These are phyloP conservation scores for Bombylius discolor DNA, from an alignment of 2,888 invertebrate genomes.

Conservation along the genomic window DNA sequence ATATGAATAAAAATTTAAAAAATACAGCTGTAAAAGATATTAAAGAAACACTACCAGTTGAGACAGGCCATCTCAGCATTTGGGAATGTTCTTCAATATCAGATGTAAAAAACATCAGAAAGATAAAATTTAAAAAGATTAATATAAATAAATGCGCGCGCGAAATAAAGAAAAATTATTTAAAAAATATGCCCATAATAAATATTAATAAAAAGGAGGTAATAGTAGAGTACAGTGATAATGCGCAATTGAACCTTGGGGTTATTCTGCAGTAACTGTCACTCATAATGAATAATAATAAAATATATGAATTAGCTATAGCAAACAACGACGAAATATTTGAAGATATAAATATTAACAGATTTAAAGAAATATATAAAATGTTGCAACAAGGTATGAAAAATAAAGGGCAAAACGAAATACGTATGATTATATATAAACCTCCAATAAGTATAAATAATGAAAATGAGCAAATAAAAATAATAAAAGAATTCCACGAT, in stretches of 20 bases:
- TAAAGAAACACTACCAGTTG: background rate
- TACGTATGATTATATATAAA: too few relatives aligned
- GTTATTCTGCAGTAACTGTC: background rate
- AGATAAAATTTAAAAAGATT: background rate
- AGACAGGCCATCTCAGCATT: background rate
- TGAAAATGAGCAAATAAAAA: too few relatives aligned
- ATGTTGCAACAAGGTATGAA: too few relatives aligned
- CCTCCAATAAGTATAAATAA: too few relatives aligned
- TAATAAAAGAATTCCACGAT: too few relatives aligned
- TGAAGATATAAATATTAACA: background rate
- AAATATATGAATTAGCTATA: background rate
- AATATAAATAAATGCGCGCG: background rate
- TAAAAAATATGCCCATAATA: too few relatives aligned
- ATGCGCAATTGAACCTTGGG: background rate
- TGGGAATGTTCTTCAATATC: conserved; percentile 1
- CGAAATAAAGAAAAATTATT: too few relatives aligned
- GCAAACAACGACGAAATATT: background rate
- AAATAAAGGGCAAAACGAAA: too few relatives aligned
- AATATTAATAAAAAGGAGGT: too few relatives aligned
- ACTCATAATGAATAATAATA: background rate
- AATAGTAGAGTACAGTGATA: background rate
- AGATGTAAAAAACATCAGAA: background rate
- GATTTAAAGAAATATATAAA: background rate
- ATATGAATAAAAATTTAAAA: background rate
- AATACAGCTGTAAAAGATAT: background rate